Percentiles rank a stretch among this genome's conserved stretches.
phyloP scores from a whole-genome alignment of 2,888 invertebrate species.

The Psylliodes chrysocephalus region DNA sequence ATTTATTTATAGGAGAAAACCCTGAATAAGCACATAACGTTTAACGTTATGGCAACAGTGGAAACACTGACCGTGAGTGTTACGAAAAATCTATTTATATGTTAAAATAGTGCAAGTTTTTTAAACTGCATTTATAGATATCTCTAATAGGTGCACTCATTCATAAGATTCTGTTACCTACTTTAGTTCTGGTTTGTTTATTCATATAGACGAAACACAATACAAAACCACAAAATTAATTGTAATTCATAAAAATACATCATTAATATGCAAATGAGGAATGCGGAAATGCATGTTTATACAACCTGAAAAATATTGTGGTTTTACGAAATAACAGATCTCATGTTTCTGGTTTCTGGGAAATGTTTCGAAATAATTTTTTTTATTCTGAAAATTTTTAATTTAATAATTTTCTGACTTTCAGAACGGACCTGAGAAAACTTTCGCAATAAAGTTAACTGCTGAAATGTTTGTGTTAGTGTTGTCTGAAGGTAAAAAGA shows the following conservation, averaged over 20 bases:
- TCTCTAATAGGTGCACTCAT: too few relatives aligned
- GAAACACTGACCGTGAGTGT: too few relatives aligned
- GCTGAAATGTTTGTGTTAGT: neutral
- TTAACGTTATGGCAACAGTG: too few relatives aligned
- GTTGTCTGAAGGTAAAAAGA: neutral
- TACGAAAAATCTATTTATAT: too few relatives aligned
- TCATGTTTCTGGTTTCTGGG: neutral
- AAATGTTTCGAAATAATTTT: neutral
- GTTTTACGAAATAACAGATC: neutral
- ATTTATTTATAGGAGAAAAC: too few relatives aligned
- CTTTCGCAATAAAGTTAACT: neutral
- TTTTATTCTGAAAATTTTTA: neutral
- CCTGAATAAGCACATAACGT: too few relatives aligned
- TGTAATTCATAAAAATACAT: neutral
- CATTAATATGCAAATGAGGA: conserved; percentile 1
- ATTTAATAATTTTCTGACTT: too few relatives aligned
- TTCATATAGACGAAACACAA: conserved; percentile 3
- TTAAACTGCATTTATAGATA: too few relatives aligned
- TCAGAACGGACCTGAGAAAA: too few relatives aligned
- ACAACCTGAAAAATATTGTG: conserved; percentile 1
- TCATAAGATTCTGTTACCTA: too few relatives aligned
- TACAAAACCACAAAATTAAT: neutral
- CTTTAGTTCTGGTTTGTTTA: neutral
- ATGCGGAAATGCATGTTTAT: conserved; percentile 1
- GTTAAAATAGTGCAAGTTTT: too few relatives aligned